Base-by-base conservation (phyloP, 2,113 vertebrate genomes). In the Leptocoma aspasia region DNA sequence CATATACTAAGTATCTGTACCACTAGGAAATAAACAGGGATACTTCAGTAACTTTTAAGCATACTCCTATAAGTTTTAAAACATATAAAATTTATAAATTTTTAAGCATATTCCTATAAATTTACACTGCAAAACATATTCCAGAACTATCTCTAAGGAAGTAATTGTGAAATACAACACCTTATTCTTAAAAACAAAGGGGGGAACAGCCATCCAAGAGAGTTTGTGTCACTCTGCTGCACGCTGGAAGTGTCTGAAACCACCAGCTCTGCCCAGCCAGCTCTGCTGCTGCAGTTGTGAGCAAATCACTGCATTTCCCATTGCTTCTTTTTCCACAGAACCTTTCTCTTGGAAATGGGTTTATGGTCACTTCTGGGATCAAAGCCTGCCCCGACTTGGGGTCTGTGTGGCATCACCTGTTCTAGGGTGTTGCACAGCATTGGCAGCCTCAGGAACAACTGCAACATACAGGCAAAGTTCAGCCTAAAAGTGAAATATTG, bases 351-450 rank as follows among this genome's bases (percentile, higher is more conserved):
- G 50, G 53, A 76, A 56, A 37, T 18, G 19, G 37, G 6, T 54
- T 57, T 50, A 33, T 2, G 0, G 9, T 68, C 52, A 31, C 18
- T 84, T 66, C 44, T 21, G 11, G 37, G 16, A 79, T 42, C 26
- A 45, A 50, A 15, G 16, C 30, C 39, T 50, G 18, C 14, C 63
- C 45, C 0, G 0, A 1, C 14, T 15, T 49, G 39, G 37, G 10
- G 20, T 65, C 33, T 19, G 22, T 49, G 9, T 19, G 45, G 33
- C 24, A 41, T 39, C 60, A 26, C 22, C 28, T 41, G 1, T 21
- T 53, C 60, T 6, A 39, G 42, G 31, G 44, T 4, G 9, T 27
- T 33, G 21, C 15, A 15, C 2, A 3, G 35, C 22, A 56, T 10
- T 16, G 5, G 18, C n/a, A 37, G 15, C 13, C 39, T 24, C 28